phyloP scores from a whole-genome alignment of 1,140 invertebrate species.

The Macrosteles quadrilineatus region DNA sequence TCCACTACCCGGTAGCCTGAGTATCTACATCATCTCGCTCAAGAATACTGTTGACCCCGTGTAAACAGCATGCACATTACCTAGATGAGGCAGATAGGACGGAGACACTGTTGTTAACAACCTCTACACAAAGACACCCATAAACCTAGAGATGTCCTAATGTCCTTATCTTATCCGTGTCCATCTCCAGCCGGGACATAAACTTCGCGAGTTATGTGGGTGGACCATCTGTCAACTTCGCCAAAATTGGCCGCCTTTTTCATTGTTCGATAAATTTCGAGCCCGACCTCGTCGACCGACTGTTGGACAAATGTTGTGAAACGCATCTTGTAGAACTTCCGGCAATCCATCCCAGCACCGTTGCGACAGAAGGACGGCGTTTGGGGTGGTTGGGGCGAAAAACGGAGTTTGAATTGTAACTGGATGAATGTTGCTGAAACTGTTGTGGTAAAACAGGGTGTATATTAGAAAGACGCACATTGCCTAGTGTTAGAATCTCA shows the following conservation, averaged over 20 bases:
- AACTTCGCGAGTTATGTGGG: background rate
- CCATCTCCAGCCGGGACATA: background rate
- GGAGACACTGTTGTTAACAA: background rate
- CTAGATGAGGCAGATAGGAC: too few relatives aligned
- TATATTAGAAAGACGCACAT: too few relatives aligned
- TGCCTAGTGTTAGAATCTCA: too few relatives aligned
- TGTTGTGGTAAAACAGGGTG: too few relatives aligned
- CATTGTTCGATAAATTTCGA: background rate
- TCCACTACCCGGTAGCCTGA: too few relatives aligned
- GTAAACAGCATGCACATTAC: too few relatives aligned
- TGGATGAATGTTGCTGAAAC: too few relatives aligned
- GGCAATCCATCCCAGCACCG: background rate
- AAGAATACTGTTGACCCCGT: too few relatives aligned
- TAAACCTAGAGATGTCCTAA: slow-evolving; percentile 8
- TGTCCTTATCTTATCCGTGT: background rate
- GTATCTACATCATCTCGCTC: too few relatives aligned
- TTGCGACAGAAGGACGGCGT: too few relatives aligned
- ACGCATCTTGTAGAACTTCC: background rate
- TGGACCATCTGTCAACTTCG: background rate
- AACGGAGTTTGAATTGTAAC: background rate
- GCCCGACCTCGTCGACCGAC: background rate
- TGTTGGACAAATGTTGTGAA: slow-evolving; percentile 7
- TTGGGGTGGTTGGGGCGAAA: background rate
- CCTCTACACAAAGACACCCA: background rate
- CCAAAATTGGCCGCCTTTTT: background rate